Percentiles rank a stretch among this genome's conserved stretches.
Evolutionary conservation across 2,888 invertebrate species (phyloP).

Genomic region (Clitarchus hookeri): DNA sequence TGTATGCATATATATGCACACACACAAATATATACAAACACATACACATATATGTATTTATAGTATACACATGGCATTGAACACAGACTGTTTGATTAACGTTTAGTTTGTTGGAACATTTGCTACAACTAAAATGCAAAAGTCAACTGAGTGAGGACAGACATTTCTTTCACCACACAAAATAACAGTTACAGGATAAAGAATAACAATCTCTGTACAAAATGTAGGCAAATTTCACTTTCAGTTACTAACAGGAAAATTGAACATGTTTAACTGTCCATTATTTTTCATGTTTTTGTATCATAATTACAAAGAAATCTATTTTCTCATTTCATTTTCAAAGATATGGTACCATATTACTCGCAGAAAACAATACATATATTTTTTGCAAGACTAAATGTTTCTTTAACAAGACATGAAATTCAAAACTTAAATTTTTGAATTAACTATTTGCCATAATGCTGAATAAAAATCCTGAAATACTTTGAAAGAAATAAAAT

Average conservation of each 20-base stretch:
- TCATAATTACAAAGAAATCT: neutral
- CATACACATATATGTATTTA: neutral
- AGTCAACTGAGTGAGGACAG: neutral
- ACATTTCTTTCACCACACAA: slow-evolving; percentile 2
- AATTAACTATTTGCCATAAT: neutral
- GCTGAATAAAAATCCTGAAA: neutral
- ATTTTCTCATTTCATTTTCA: neutral
- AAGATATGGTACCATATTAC: neutral
- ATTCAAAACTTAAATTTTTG: neutral
- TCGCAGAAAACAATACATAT: too few species aligned
- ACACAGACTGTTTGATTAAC: neutral
- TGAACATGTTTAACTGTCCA: neutral
- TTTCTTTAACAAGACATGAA: neutral
- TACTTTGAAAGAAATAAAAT: neutral
- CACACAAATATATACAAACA: neutral
- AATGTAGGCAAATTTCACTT: slow-evolving; percentile 6
- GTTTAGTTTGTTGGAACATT: neutral
- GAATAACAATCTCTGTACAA: neutral
- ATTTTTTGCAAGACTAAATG: neutral
- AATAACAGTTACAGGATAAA: neutral
- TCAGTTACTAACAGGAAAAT: neutral
- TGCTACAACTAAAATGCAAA: neutral
- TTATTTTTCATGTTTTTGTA: neutral
- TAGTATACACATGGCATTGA: slow-evolving; percentile 6
- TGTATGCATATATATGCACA: neutral